Percentiles rank a stretch among this genome's conserved stretches.
These are phyloP conservation scores for Ammodytes dubius DNA, from an alignment of 2,113 vertebrate genomes.

Conservation along the genomic window DNA sequence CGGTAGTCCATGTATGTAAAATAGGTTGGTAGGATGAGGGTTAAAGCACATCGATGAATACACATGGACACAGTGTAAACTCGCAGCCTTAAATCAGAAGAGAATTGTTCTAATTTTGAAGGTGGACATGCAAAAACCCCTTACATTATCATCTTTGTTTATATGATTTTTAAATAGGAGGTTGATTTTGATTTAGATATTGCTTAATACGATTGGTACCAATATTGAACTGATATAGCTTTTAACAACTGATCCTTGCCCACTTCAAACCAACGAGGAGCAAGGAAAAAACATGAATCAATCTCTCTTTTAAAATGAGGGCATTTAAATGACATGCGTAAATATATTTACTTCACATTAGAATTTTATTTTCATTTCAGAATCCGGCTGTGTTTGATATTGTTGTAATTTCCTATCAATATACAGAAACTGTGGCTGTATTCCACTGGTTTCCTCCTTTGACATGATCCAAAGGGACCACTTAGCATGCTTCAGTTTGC, in stretches of 20 bases:
- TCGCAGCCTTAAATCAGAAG: too few relatives aligned
- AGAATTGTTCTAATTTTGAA: too few relatives aligned
- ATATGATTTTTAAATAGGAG: too few relatives aligned
- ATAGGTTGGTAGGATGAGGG: too few relatives aligned
- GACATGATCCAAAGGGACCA: conserved; percentile 65
- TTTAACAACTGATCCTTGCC: neutral
- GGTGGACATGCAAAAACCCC: too few relatives aligned
- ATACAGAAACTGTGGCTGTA: conserved; percentile 22
- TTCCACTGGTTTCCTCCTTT: conserved; percentile 48
- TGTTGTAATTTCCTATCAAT: conserved; percentile 43
- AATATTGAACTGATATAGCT: neutral
- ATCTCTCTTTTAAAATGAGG: neutral
- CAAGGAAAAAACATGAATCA: neutral
- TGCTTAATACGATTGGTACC: too few relatives aligned
- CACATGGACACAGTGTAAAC: too few relatives aligned
- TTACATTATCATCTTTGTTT: too few relatives aligned
- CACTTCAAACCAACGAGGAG: neutral
- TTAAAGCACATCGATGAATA: too few relatives aligned
- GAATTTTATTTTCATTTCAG: neutral
- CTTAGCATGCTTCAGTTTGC: conserved; percentile 62
- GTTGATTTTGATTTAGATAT: neutral
- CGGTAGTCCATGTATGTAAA: too few relatives aligned
- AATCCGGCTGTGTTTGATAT: conserved; percentile 8
- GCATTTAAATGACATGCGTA: neutral
- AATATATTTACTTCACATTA: neutral